Conservation (phyloP, 2,888 invertebrate species). For the Pristionchus entomophagus region DNA sequence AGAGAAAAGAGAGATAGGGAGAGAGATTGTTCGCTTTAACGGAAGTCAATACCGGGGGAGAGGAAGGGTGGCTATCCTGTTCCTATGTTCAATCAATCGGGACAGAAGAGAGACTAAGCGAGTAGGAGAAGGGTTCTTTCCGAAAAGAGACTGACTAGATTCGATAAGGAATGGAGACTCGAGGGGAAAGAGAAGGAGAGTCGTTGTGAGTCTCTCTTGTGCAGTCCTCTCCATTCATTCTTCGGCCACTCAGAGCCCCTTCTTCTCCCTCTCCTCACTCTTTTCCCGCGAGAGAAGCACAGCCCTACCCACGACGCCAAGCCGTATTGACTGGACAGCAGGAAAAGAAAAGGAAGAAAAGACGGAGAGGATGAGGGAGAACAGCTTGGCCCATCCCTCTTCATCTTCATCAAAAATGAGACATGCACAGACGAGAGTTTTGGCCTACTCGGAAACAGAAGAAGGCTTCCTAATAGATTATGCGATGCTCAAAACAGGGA, state of each 20-base stretch:
- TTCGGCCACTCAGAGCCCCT: constrained; percentile 29
- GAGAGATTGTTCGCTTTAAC: constrained; percentile 41
- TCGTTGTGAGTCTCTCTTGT: constrained; percentile 7
- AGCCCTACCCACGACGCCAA: constrained; percentile 3
- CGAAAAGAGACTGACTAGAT: constrained; percentile 6
- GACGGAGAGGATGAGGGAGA: not conserved
- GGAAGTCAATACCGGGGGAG: constrained; percentile 30
- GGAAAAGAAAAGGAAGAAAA: not conserved
- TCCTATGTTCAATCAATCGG: constrained; percentile 22
- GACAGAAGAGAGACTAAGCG: not conserved
- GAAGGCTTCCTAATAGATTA: not conserved
- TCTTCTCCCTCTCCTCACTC: constrained; percentile 51
- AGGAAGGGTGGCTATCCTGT: constrained; percentile 18
- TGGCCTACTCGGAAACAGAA: not conserved
- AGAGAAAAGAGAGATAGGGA: constrained; percentile 46
- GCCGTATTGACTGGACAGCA: constrained; percentile 39
- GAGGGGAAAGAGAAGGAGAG: not conserved
- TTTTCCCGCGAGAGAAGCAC: constrained; percentile 24
- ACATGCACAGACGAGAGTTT: not conserved
- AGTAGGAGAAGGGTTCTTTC: not conserved
- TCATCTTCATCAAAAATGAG: constrained; percentile 28
- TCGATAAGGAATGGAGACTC: constrained; percentile 35
- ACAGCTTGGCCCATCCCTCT: constrained; percentile 13
- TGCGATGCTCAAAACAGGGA: not conserved
- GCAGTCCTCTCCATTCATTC: constrained; percentile 31